phyloP scores from a whole-genome alignment of 2,113 vertebrate species.

The Regulus satrapa region DNA sequence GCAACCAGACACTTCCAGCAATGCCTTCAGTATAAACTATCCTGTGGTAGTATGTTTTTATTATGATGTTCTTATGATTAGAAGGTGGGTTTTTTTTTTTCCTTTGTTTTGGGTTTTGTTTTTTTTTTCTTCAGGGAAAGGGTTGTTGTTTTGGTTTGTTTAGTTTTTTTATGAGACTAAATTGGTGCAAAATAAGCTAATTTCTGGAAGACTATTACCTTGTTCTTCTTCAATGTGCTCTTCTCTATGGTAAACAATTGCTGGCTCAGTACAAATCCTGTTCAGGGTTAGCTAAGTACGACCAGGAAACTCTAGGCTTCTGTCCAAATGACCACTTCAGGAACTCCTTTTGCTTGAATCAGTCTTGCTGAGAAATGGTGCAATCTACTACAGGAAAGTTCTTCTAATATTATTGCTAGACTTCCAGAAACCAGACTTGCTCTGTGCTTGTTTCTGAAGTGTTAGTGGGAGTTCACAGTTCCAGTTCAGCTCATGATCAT shows the following conservation, averaged over 20 bases:
- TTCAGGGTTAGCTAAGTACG: conserved; percentile 6
- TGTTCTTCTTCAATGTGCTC: background rate
- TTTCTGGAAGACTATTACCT: background rate
- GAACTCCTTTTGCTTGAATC: background rate
- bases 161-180: background rate
- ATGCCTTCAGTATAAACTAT: background rate
- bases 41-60: background rate
- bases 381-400: background rate
- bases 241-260: background rate
- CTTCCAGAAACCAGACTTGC: background rate
- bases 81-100: background rate
- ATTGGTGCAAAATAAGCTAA: background rate
- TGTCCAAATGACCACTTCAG: conserved; percentile 20
- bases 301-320: background rate
- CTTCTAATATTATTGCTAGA: background rate
- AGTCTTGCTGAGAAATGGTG: background rate
- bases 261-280: background rate
- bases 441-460: background rate
- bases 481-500: background rate
- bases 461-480: background rate
- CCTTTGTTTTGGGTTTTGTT: background rate
- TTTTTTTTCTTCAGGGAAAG: no score
- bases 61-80: background rate
- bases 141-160: background rate
- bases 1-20: background rate